A percentile compares a stretch with the other conserved stretches of the same genome.
These are phyloP conservation scores for Odontothrips loti DNA, from an alignment of 2,888 invertebrate genomes.

Conservation along the genomic window DNA sequence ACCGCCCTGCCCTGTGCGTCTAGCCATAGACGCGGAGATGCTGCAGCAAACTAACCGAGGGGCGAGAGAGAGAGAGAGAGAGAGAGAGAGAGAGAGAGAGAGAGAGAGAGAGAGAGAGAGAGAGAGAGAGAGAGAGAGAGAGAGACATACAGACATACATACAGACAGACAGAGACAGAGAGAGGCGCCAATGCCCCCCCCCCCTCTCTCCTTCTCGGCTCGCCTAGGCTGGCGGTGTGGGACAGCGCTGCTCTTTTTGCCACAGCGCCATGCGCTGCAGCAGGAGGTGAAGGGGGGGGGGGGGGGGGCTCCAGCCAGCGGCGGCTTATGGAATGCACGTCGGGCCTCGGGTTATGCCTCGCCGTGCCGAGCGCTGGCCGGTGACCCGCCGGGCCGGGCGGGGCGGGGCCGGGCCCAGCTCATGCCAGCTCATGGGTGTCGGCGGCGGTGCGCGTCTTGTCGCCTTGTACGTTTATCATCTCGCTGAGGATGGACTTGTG, in stretches of 20 bases:
- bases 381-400: not conserved
- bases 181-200: no score
- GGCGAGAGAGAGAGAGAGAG: no score
- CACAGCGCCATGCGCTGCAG: not conserved
- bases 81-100: no score
- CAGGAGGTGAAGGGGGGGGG: not conserved
- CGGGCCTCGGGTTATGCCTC: not conserved
- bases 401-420: not conserved
- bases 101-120: no score
- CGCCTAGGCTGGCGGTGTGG: not conserved
- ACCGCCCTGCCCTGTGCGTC: not conserved
- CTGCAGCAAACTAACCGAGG: not conserved
- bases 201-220: not conserved
- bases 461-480: no score
- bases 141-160: no score
- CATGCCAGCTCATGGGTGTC: no score
- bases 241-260: constrained; percentile 22
- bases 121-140: no score
- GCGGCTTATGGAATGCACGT: not conserved
- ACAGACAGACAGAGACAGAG: no score
- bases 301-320: not conserved
- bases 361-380: not conserved
- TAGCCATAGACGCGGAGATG: not conserved
- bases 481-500: no score
- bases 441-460: no score